A percentile compares a stretch with the other conserved stretches of the same genome.
These are phyloP conservation scores for Saguinus midas DNA, from an alignment of 2,113 vertebrate genomes.

Conservation along the genomic window DNA sequence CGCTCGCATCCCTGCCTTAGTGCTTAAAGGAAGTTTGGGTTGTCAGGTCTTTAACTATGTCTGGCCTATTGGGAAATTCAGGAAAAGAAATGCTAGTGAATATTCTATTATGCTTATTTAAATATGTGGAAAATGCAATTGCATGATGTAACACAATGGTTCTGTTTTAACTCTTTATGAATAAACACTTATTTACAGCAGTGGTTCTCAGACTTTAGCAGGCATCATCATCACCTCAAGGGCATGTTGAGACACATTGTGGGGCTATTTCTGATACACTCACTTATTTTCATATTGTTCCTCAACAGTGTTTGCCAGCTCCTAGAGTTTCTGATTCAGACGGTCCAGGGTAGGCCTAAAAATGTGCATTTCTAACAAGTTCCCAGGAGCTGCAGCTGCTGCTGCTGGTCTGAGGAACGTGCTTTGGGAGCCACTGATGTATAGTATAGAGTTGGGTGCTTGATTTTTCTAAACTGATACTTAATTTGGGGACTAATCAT, in stretches of 20 bases:
- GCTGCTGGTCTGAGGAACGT: not conserved
- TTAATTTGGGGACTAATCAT: slow-evolving; percentile 21
- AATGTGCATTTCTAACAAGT: not conserved
- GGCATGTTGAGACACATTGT: not conserved
- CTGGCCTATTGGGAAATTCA: not conserved
- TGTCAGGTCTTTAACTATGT: not conserved
- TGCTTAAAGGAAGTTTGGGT: not conserved
- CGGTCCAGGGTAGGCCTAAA: not conserved
- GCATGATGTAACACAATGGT: not conserved
- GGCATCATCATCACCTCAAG: not conserved
- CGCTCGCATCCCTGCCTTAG: not conserved
- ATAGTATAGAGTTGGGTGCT: not conserved
- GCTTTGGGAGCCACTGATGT: not conserved
- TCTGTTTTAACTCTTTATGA: not conserved
- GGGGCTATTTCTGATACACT: not conserved
- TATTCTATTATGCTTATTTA: slow-evolving; percentile 17
- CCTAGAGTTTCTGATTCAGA: not conserved
- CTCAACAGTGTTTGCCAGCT: not conserved
- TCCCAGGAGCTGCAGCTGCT: too few species aligned
- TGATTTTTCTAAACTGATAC: not conserved
- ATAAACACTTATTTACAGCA: not conserved
- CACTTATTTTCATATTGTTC: not conserved
- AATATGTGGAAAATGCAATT: not conserved
- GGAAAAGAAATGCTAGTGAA: not conserved
- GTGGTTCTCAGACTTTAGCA: not conserved